A percentile compares a stretch with the other conserved stretches of the same genome.
Conservation (phyloP, 2,797 vertebrate species). For the Eulemur coronatus region DNA sequence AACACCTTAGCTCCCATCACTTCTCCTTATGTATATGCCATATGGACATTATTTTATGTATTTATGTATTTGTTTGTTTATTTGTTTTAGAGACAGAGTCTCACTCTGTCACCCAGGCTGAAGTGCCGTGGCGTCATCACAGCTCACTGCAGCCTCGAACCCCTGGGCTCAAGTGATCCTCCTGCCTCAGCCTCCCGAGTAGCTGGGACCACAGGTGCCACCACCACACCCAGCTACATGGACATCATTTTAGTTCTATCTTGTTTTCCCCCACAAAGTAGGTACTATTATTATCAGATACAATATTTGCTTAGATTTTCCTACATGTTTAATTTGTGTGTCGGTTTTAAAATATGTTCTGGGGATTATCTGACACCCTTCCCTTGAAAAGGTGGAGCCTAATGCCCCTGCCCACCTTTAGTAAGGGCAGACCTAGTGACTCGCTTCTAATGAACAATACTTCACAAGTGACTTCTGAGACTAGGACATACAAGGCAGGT, state of each 20-base stretch:
- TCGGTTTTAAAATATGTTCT: neutral
- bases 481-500: too few relatives aligned
- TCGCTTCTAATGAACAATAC: neutral
- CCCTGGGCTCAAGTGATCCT: neutral
- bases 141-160: neutral
- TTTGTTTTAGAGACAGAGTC: neutral
- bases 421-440: neutral
- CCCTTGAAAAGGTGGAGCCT: neutral
- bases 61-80: neutral
- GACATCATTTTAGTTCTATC: neutral
- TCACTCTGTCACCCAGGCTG: neutral
- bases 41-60: too few relatives aligned
- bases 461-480: neutral
- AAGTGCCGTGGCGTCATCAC: neutral
- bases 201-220: neutral
- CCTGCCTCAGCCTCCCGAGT: neutral
- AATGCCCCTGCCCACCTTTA: rapidly evolving
- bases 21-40: rapidly evolving
- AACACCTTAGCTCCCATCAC: rapidly evolving
- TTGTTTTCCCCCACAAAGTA: neutral
- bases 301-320: neutral
- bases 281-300: too few relatives aligned
- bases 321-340: neutral
- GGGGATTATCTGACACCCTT: too few relatives aligned
- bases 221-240: neutral